Evolutionary conservation across 1,140 invertebrate species (phyloP).

Genomic region (Drosophila orosa): DNA sequence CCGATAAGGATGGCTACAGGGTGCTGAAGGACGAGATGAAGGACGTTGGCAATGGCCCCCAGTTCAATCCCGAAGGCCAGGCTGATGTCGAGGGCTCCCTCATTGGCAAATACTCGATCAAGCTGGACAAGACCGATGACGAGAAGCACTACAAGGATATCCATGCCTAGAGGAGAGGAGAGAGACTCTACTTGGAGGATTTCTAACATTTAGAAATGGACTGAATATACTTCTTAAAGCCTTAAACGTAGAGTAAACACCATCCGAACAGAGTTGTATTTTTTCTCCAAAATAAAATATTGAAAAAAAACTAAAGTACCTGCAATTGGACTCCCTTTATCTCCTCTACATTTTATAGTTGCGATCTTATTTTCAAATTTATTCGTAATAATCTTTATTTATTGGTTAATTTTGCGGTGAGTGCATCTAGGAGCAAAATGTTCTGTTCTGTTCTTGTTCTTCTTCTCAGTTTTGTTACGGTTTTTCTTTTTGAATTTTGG

Average conservation of each 20-base stretch:
- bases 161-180: slow-evolving; percentile 44
- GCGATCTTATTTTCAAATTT: slow-evolving; percentile 55
- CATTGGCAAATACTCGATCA: slow-evolving; percentile 82
- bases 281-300: slow-evolving; percentile 39
- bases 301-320: slow-evolving; percentile 10
- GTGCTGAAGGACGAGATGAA: slow-evolving; percentile 85
- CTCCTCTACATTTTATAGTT: background rate
- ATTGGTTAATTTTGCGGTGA: slow-evolving; percentile 84
- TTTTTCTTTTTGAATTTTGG: slow-evolving; percentile 57
- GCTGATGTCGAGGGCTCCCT: slow-evolving; percentile 84
- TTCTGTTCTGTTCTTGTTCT: slow-evolving; percentile 55
- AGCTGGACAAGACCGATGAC: slow-evolving; percentile 57
- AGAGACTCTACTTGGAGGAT: slow-evolving; percentile 26
- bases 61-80: slow-evolving; percentile 84
- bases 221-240: slow-evolving; percentile 70
- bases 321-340: background rate
- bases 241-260: slow-evolving; percentile 49
- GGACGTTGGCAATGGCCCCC: slow-evolving; percentile 85
- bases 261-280: slow-evolving; percentile 38
- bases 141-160: slow-evolving; percentile 75
- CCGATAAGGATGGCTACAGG: slow-evolving; percentile 87
- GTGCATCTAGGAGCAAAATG: slow-evolving; percentile 84
- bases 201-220: slow-evolving; percentile 84
- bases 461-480: slow-evolving; percentile 37
- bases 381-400: slow-evolving; percentile 84